A percentile compares a stretch with the other conserved stretches of the same genome.
Conservation (phyloP, 2,113 vertebrate genomes). For the Mus pahari region DNA sequence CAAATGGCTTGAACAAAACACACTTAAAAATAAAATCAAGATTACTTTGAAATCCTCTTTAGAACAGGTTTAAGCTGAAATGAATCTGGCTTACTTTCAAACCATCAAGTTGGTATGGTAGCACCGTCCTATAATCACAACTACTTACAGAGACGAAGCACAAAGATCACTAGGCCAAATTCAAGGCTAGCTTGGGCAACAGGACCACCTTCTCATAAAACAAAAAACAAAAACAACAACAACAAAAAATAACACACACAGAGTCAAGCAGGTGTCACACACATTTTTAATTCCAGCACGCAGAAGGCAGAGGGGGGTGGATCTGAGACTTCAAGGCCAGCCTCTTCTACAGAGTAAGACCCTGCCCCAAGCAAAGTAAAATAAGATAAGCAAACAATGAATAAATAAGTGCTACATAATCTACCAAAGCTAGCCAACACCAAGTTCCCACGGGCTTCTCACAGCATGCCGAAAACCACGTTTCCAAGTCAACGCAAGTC, state of each 20-base stretch:
- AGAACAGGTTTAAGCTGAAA: constrained; percentile 41
- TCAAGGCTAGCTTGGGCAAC: neutral
- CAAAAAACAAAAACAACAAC: neutral
- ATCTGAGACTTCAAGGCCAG: neutral
- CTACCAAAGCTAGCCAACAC: neutral
- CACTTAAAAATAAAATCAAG: constrained; percentile 25
- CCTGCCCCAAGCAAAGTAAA: neutral
- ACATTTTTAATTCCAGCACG: neutral
- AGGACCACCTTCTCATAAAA: neutral
- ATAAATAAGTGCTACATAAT: constrained; percentile 46
- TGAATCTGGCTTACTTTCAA: constrained; percentile 46
- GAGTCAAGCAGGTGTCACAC: neutral
- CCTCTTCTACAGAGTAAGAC: neutral
- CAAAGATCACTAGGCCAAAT: neutral
- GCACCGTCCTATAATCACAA: too few species aligned
- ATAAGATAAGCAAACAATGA: neutral
- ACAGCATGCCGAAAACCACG: neutral
- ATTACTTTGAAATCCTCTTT: constrained; percentile 50
- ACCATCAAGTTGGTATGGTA: neutral
- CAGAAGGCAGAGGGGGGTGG: neutral
- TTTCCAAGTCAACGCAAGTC: neutral
- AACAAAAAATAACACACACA: neutral
- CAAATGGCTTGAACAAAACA: neutral
- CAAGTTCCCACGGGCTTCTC: neutral
- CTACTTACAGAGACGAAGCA: neutral